Percentiles rank a stretch among this genome's conserved stretches.
These are phyloP conservation scores for Nerophis ophidion DNA, from an alignment of 2,113 vertebrate species.

Conservation along the genomic window DNA sequence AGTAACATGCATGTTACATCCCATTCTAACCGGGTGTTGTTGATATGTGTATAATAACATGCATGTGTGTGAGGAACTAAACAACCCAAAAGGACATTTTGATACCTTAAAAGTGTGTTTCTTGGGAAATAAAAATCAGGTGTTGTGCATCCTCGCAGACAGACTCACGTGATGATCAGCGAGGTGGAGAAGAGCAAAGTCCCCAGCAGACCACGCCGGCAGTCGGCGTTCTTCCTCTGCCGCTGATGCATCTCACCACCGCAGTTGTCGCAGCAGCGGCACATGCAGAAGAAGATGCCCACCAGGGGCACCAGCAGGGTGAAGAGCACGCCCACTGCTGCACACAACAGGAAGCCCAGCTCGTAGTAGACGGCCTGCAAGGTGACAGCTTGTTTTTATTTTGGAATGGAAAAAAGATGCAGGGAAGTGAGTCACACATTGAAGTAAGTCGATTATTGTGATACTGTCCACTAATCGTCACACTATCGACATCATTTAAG, in stretches of 20 bases:
- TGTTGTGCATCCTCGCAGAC: neutral
- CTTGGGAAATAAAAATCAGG: too few relatives aligned
- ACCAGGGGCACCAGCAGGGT: conserved; percentile 81
- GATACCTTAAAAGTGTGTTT: too few relatives aligned
- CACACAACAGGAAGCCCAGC: conserved; percentile 82
- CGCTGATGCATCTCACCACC: conserved; percentile 98
- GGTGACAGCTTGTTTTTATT: neutral
- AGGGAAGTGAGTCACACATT: conserved; percentile 36
- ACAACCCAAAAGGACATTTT: too few relatives aligned
- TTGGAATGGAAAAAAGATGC: neutral
- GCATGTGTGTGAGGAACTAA: neutral
- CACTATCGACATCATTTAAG: conserved; percentile 8
- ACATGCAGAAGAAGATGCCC: conserved; percentile 88
- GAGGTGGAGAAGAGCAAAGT: conserved; percentile 75
- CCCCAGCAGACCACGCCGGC: conserved; percentile 72
- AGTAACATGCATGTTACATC: neutral
- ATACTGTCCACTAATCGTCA: conserved; percentile 13
- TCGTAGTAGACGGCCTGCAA: conserved; percentile 86
- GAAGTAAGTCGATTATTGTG: conserved; percentile 9
- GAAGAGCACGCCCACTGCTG: conserved; percentile 80
- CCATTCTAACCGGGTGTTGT: neutral
- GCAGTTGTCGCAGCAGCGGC: conserved; percentile 93
- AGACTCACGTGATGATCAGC: conserved; percentile 87
- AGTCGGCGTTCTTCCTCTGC: conserved; percentile 88
- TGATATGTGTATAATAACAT: neutral